Percentiles rank a stretch among this genome's conserved stretches.
These are phyloP conservation scores for Thryonomys swinderianus DNA, from an alignment of 2,113 vertebrate genomes.

Conservation along the genomic window DNA sequence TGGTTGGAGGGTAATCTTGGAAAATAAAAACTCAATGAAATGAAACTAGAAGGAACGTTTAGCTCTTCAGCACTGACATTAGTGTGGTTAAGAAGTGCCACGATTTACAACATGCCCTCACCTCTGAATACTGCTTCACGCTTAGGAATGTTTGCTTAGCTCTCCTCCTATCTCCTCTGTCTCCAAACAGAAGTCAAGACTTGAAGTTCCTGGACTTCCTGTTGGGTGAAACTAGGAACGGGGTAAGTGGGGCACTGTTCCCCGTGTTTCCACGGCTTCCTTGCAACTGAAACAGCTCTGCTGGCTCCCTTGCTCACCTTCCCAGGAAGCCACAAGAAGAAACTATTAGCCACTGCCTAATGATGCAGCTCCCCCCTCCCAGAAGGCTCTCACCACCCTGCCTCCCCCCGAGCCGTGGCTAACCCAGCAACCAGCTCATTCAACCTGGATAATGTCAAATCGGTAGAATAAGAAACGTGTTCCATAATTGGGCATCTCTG, in stretches of 20 bases:
- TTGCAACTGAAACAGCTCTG: not conserved
- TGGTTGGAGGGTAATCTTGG: not conserved
- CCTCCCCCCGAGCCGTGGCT: not conserved
- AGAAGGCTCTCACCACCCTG: not conserved
- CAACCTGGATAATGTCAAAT: not conserved
- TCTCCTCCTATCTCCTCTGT: not conserved
- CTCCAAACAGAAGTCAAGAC: not conserved
- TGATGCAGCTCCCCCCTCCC: not conserved
- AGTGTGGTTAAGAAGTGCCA: not conserved
- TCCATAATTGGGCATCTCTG: not conserved
- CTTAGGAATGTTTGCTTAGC: conserved; percentile 12
- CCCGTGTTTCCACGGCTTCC: not conserved
- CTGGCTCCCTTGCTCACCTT: not conserved
- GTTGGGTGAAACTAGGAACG: not conserved
- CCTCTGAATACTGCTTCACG: not conserved
- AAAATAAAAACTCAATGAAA: conserved; percentile 38
- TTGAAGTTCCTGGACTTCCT: not conserved
- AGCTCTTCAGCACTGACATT: not conserved
- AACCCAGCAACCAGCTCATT: not conserved
- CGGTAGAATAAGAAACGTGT: not conserved
- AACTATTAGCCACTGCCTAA: not conserved
- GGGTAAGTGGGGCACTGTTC: not conserved
- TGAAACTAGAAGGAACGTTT: not conserved
- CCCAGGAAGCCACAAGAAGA: not conserved
- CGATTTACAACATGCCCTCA: not conserved